Conservation (phyloP, 2,113 vertebrate genomes). For the Crotophaga sulcirostris region DNA sequence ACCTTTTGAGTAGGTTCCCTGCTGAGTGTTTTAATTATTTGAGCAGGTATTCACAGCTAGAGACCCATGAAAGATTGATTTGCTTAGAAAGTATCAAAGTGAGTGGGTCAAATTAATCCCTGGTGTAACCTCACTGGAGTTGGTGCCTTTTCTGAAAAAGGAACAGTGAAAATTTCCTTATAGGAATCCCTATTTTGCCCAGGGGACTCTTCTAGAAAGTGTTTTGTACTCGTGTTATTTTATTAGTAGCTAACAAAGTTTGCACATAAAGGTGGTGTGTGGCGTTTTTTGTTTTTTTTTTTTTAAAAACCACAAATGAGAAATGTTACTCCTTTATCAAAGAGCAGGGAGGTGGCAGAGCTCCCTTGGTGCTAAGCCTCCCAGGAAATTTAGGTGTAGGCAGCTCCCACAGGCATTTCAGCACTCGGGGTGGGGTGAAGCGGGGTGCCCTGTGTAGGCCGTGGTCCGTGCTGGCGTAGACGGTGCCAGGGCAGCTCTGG, state of each 20-base stretch:
- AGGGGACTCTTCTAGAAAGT: neutral
- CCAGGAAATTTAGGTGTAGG: neutral
- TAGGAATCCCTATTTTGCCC: neutral
- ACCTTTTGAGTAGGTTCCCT: slow-evolving; percentile 10
- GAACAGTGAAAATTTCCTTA: neutral
- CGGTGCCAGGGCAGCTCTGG: neutral
- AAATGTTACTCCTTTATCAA: neutral
- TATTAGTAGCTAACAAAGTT: no score
- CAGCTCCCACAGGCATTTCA: fast-evolving
- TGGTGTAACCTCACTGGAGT: neutral
- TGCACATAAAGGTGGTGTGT: no score
- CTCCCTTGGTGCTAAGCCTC: neutral
- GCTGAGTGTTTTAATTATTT: slow-evolving; percentile 9
- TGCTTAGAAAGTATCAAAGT: neutral
- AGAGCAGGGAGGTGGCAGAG: neutral
- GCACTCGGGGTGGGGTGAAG: neutral
- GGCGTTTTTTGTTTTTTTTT: no score
- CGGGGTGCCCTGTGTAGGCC: neutral
- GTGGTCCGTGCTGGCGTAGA: fast-evolving
- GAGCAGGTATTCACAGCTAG: neutral
- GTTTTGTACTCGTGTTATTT: neutral
- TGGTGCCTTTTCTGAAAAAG: neutral
- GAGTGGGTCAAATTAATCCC: neutral
- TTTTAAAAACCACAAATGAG: no score
- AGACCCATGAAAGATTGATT: neutral